Conservation (phyloP, 2,888 invertebrate species). For the Hofmannophila pseudospretella region DNA sequence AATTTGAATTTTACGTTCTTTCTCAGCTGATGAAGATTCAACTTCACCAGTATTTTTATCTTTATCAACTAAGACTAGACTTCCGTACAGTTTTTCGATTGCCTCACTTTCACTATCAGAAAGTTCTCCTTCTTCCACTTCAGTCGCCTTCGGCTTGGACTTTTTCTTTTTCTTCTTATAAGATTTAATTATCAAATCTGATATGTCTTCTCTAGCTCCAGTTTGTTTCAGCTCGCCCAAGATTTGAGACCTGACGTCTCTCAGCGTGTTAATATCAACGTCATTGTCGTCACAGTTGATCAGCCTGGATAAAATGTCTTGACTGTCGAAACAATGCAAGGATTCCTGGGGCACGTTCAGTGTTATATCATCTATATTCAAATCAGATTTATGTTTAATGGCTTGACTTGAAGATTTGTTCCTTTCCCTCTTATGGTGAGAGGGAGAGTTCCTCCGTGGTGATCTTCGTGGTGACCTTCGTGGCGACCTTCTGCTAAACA, state of each 20-base stretch:
- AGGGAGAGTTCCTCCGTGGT: conserved; percentile 31
- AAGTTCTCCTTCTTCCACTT: conserved; percentile 67
- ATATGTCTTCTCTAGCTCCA: conserved; percentile 62
- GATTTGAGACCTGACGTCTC: conserved; percentile 64
- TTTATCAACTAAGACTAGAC: conserved; percentile 44
- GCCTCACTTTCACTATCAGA: conserved; percentile 70
- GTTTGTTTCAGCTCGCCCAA: conserved; percentile 67
- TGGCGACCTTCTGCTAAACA: conserved; percentile 50
- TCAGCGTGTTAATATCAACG: conserved; percentile 68
- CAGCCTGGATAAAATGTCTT: conserved; percentile 63
- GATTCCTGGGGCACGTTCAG: conserved; percentile 65
- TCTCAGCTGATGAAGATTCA: conserved; percentile 20
- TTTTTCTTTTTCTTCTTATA: conserved; percentile 38
- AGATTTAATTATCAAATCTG: conserved; percentile 64
- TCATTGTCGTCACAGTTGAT: conserved; percentile 62
- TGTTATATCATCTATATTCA: conserved; percentile 68
- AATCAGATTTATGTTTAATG: conserved; percentile 32
- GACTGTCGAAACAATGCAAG: conserved; percentile 54
- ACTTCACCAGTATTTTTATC: conserved; percentile 21
- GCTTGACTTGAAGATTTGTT: conserved; percentile 42
- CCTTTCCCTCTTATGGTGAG: conserved; percentile 49
- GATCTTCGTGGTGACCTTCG: conserved; percentile 38
- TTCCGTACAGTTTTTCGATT: conserved; percentile 63
- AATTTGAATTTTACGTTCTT: conserved; percentile 54
- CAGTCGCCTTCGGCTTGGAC: conserved; percentile 33